A percentile compares a stretch with the other conserved stretches of the same genome.
phyloP scores from a whole-genome alignment of 2,113 vertebrate species.

The Steatornis caripensis region DNA sequence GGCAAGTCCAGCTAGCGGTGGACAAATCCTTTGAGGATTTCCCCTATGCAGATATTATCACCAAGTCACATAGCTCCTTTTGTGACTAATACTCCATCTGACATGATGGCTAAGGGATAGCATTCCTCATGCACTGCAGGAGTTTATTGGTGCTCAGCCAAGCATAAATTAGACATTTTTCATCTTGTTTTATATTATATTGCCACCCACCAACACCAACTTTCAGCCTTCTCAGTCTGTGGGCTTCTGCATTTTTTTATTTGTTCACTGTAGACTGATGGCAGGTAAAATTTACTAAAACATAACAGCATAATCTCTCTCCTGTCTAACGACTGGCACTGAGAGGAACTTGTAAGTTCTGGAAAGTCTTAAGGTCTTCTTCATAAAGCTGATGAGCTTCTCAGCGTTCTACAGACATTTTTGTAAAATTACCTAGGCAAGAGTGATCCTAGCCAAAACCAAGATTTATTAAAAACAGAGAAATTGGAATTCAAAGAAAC shows the following conservation, averaged over 20 bases:
- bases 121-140: background rate
- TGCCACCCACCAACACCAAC: background rate
- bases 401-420: constrained; percentile 27
- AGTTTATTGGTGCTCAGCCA: background rate
- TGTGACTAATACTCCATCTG: background rate
- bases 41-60: background rate
- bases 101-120: background rate
- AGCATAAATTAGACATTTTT: background rate
- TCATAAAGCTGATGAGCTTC: background rate
- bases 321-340: background rate
- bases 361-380: constrained; percentile 40
- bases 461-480: constrained; percentile 50
- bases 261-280: background rate
- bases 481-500: constrained; percentile 27
- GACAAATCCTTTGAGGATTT: background rate
- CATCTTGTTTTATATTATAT: background rate
- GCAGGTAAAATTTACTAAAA: background rate
- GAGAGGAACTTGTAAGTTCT: background rate
- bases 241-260: background rate
- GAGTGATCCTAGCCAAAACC: constrained; percentile 5
- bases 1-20: background rate
- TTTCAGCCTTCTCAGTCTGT: background rate
- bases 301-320: background rate
- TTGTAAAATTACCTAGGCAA: constrained; percentile 54
- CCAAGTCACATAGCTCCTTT: background rate